Evolutionary conservation across 2,888 invertebrate species (phyloP).

Genomic region (Ceraclea dissimilis): DNA sequence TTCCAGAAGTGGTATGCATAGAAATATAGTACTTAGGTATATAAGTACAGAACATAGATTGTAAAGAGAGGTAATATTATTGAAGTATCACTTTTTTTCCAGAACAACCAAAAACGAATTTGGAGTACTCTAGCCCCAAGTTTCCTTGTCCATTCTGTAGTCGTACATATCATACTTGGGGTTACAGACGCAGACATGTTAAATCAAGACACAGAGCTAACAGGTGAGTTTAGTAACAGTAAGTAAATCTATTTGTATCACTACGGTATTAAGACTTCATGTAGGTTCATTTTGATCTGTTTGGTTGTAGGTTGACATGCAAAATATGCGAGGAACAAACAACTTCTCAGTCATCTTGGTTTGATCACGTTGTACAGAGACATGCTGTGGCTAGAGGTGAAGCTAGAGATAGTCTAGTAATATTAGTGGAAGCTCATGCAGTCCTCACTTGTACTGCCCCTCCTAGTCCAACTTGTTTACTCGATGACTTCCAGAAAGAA

Average conservation of each 20-base stretch:
- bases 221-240: constrained; percentile 35
- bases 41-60: no score
- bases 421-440: constrained; percentile 56
- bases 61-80: no score
- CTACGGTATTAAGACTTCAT: not conserved
- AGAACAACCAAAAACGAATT: not conserved
- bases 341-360: constrained; percentile 53
- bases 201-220: constrained; percentile 51
- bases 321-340: constrained; percentile 49
- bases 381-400: constrained; percentile 52
- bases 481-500: constrained; percentile 32
- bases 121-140: constrained; percentile 41
- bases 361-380: constrained; percentile 48
- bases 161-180: constrained; percentile 57
- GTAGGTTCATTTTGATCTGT: not conserved
- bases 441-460: constrained; percentile 37
- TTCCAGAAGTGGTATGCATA: constrained; percentile 37
- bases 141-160: constrained; percentile 59
- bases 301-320: constrained; percentile 40
- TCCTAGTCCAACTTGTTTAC: constrained; percentile 41
- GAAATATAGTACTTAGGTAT: not conserved
- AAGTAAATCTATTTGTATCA: not conserved
- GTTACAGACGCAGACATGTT: constrained; percentile 54
- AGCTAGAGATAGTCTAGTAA: constrained; percentile 52
- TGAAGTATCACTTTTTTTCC: not conserved